phyloP scores from a whole-genome alignment of 2,888 invertebrate species.

The Pogonocherus hispidulus region DNA sequence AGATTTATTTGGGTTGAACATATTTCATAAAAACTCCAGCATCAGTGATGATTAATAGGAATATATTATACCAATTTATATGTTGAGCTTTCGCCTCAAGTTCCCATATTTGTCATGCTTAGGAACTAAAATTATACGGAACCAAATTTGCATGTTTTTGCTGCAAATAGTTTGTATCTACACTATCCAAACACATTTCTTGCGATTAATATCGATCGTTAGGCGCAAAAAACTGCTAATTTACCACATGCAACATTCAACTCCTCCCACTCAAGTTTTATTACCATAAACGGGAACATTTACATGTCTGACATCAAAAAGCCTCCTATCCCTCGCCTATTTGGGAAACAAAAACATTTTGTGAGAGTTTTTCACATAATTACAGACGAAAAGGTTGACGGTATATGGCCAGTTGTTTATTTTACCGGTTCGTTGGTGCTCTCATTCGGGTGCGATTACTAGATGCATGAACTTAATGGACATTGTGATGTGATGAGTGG shows the following conservation, averaged over 20 bases:
- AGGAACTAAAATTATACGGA: background rate
- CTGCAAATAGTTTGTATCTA: constrained; percentile 21
- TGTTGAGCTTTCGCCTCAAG: background rate
- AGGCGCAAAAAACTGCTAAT: constrained; percentile 6
- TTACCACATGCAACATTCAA: constrained; percentile 6
- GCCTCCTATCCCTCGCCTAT: background rate
- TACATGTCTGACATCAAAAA: constrained; percentile 10
- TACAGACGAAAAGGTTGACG: constrained; percentile 53
- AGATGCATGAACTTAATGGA: constrained; percentile 21
- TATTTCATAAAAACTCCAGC: too few species aligned
- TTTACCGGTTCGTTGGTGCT: constrained; percentile 46
- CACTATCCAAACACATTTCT: constrained; percentile 39
- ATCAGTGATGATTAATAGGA: too few species aligned
- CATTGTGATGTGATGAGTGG: constrained; percentile 16
- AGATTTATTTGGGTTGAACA: too few species aligned
- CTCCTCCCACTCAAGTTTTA: background rate
- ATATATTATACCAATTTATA: too few species aligned
- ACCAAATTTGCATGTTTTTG: constrained; percentile 31
- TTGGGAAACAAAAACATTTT: constrained; percentile 13
- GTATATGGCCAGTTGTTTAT: constrained; percentile 55
- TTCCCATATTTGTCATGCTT: background rate
- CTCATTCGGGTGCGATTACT: too few species aligned
- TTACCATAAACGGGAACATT: constrained; percentile 9
- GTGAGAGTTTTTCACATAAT: constrained; percentile 55
- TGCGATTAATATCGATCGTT: constrained; percentile 32